Evolutionary conservation across 1,140 invertebrate genomes (phyloP).

Genomic region (Macrobrachium nipponense): DNA sequence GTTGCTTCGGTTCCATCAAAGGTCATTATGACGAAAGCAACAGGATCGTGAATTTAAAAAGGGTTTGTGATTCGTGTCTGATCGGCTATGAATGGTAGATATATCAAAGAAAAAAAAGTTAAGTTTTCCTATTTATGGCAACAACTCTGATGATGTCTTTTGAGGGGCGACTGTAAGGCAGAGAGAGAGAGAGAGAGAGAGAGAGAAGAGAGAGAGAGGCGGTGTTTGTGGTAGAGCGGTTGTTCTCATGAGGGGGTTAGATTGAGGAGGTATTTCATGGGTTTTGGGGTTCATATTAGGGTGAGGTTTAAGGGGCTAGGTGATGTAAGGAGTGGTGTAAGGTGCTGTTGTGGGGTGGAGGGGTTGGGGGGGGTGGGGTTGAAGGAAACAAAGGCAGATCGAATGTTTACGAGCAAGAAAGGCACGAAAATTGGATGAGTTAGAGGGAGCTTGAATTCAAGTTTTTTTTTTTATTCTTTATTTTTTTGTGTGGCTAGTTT

Average conservation of each 20-base stretch:
- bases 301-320: not conserved
- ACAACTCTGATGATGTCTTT: no score
- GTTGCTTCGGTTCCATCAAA: no score
- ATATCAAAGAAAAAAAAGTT: no score
- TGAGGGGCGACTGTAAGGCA: no score
- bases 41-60: no score
- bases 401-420: not conserved
- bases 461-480: not conserved
- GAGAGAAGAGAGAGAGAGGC: constrained; percentile 1
- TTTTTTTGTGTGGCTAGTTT: constrained; percentile 8
- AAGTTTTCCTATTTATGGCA: no score
- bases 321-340: not conserved
- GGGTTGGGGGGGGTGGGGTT: not conserved
- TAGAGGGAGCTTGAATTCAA: no score
- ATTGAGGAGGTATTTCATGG: not conserved
- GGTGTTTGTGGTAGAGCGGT: not conserved
- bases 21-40: no score
- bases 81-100: no score
- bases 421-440: no score
- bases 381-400: not conserved
- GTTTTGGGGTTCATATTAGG: not conserved
- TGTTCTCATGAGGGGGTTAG: not conserved
- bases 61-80: no score
- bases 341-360: not conserved
- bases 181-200: not conserved